A percentile compares a stretch with the other conserved stretches of the same genome.
Conservation (phyloP, 2,888 invertebrate species). For the Tromatobia lineatoria region DNA sequence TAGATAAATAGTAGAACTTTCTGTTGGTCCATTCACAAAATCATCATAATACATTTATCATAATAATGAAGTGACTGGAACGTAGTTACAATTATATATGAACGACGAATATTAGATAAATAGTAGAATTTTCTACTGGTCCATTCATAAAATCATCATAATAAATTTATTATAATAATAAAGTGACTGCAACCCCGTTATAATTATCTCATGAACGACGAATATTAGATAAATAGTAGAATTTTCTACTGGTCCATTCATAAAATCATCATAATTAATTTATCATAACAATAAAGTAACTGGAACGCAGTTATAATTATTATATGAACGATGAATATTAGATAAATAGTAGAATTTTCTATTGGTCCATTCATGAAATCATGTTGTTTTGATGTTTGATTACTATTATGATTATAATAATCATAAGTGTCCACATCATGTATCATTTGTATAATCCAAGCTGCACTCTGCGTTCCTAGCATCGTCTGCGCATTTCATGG, state of each 20-base stretch:
- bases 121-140: not conserved
- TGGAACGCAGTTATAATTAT: no score
- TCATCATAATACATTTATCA: not conserved
- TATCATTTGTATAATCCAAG: not conserved
- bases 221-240: no score
- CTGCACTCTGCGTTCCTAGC: not conserved
- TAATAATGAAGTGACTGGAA: no score
- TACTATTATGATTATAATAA: not conserved
- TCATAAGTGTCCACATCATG: not conserved
- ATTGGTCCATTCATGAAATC: not conserved
- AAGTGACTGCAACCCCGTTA: no score
- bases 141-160: no score
- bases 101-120: no score
- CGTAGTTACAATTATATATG: no score
- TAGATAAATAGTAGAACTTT: not conserved
- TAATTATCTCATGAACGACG: no score
- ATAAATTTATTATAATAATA: not conserved
- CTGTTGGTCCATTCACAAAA: not conserved
- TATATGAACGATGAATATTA: no score
- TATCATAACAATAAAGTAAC: no score
- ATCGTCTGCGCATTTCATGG: conserved; percentile 15
- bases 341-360: not conserved
- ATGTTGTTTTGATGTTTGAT: not conserved
- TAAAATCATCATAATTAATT: not conserved
- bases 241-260: not conserved